Conservation (phyloP, 1,140 invertebrate genomes). For the Lucilia cuprina region DNA sequence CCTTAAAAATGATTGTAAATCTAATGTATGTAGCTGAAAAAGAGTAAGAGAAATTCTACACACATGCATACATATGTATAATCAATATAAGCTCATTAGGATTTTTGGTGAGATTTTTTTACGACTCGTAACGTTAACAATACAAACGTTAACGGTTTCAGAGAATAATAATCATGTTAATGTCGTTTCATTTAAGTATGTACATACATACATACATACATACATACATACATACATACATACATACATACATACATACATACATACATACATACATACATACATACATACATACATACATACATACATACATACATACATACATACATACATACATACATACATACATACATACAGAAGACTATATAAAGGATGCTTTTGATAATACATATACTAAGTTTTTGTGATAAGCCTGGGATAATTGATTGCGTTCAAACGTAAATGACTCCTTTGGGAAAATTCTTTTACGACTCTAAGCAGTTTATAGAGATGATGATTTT, state of each 20-base stretch:
- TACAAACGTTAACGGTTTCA: conserved; percentile 24
- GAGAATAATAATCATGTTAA: conserved; percentile 6
- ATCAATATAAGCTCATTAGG: conserved; percentile 27
- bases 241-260: neutral
- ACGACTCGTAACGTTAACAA: conserved; percentile 16
- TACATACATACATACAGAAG: neutral
- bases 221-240: neutral
- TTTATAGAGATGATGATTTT: neutral
- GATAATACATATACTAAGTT: neutral
- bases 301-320: neutral
- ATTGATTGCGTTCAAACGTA: conserved; percentile 33
- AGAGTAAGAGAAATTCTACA: neutral
- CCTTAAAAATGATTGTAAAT: no score
- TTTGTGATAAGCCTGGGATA: conserved; percentile 31
- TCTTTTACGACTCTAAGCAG: conserved; percentile 15
- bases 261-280: neutral
- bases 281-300: neutral
- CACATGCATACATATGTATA: neutral
- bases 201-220: neutral
- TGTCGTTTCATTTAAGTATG: neutral
- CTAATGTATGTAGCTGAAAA: no score
- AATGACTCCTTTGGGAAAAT: conserved; percentile 28
- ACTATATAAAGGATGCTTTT: conserved; percentile 19
- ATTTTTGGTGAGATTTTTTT: conserved; percentile 21
- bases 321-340: neutral